Base-by-base conservation (phyloP, 2,888 invertebrate genomes). In the Andrena flavipes region DNA sequence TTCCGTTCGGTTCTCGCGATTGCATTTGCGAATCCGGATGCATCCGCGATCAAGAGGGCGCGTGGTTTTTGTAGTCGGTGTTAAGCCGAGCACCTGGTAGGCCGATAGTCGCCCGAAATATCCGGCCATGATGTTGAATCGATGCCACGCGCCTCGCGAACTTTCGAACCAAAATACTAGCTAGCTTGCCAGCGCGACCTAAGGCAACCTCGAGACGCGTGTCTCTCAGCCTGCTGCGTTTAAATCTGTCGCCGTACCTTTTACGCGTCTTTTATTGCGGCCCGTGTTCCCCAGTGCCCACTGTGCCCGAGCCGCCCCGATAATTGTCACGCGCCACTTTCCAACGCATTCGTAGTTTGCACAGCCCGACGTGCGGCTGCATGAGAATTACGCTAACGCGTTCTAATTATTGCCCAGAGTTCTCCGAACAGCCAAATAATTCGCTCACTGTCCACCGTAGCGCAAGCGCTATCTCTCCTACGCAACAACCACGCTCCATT, bases 81-180 rank as follows among this genome's bases (percentile, higher is more conserved):
- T 42, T n/a, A 29, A 35, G 10, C 33, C 54, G 35, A 67, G 67
- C 73, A 72, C 59, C 77, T 30, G 72, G 20, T 29, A 29, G 64
- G 23, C 30, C 4, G 78, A 64, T 60, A 26, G 63, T 35, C 54
- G 74, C 79, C 42, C 26, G 42, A 82, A 82, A 82, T 82, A 82
- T 59, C 79, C 79, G 51, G 54, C 68, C 76, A 65, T 51, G 59
- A 56, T 49, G 54, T 63, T 51, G 51, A 63, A 69, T 62, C 81
- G 72, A 64, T 54, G 51, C 64, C 76, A 72, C 76, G 76, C 69
- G 81, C 67, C 71, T 72, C 73, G 84, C 65, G 68, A 75, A 85
- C 71, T 79, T 73, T 80, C 82, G 77, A 82, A 69, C 81, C 81
- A 67, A 85, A 87, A 87, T 87, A 74, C 83, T 71, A 84, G 29